Percentiles rank a stretch among this genome's conserved stretches.
Conservation (phyloP, 1,140 invertebrate species). For the Sarcophaga bullata region DNA sequence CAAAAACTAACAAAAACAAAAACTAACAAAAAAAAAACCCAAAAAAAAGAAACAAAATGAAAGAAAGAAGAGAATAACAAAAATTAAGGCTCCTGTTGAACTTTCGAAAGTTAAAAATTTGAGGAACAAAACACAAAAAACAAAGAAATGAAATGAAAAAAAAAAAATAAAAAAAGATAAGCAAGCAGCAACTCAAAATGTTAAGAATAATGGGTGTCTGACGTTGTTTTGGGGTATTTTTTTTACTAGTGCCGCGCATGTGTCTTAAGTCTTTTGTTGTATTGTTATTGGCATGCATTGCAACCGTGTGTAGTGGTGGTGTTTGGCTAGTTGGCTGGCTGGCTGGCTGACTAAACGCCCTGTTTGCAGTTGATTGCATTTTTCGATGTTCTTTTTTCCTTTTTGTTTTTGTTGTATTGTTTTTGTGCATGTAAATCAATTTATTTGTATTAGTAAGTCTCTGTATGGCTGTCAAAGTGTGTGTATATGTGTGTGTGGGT, state of each 20-base stretch:
- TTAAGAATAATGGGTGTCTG: not conserved
- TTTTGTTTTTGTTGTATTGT: not conserved
- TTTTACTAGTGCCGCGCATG: not conserved
- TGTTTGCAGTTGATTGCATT: not conserved
- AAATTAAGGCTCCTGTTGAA: conserved; percentile 35
- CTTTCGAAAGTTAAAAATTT: conserved; percentile 38
- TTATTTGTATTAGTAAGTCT: too few species aligned
- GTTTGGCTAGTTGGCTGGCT: not conserved
- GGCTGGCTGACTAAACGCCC: not conserved
- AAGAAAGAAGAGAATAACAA: not conserved
- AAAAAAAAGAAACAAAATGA: not conserved
- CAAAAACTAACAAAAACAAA: conserved; percentile 10
- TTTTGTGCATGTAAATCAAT: too few species aligned
- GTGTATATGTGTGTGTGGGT: conserved; percentile 24
- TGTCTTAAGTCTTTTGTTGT: conserved; percentile 19
- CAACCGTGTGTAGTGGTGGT: not conserved
- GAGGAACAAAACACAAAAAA: not conserved
- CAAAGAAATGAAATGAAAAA: not conserved
- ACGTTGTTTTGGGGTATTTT: not conserved
- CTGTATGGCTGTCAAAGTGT: not conserved
- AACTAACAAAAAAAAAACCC: not conserved
- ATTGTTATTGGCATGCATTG: not conserved
- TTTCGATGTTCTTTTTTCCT: not conserved
- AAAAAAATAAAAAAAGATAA: too few species aligned
- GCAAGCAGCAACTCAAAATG: not conserved